Base-by-base conservation (phyloP, 2,113 vertebrate genomes). In the Nestor notabilis region DNA sequence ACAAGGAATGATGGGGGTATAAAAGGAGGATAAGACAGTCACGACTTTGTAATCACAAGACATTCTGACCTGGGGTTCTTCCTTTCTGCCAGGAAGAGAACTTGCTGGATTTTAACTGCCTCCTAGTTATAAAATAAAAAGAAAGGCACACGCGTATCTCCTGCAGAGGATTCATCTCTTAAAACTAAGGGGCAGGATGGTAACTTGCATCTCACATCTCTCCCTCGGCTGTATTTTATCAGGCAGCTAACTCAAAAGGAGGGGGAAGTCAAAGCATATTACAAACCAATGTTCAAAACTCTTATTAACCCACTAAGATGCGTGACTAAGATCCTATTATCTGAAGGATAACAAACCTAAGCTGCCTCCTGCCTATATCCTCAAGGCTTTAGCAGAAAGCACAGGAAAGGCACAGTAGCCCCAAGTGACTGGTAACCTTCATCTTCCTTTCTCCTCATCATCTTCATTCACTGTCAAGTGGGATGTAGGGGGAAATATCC, bases 241-340 rank as follows among this genome's bases (percentile, higher is more conserved):
- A 83, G n/a, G 53, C 82, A 89, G 46, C 21, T 80, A 80, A 87
- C 58, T 87, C 46, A 71, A 68, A 83, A 68, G 39, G 16, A 77
- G 20, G 5, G 21, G 9, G n/a, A 88, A 85, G n/a, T 89, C 66
- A 92, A 94, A 80, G 43, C 18, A 49, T n/a, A 80, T 89, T 89
- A 82, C 29, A 95, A 95, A 53, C 41, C 61, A 81, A 79, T 0
- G 1, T 20, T 80, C 31, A 95, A 65, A 87, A 80, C 81, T 84
- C 69, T 82, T 93, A 87, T 83, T 95, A 94, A 68, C 47, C 27
- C 65, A 79, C 66, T 91, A 87, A 80, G 35, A 89, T 46, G 60
- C 58, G 17, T 76, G 80, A 84, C 93, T 89, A 78, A 90, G 66
- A 94, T 87, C 21, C 50, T 52, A 24, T 83, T 89, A 87, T 33